Evolutionary conservation across 2,888 invertebrate genomes (phyloP), one percentile per base, ranked within the genome.

Genomic region (Drosophila falleni): DNA sequence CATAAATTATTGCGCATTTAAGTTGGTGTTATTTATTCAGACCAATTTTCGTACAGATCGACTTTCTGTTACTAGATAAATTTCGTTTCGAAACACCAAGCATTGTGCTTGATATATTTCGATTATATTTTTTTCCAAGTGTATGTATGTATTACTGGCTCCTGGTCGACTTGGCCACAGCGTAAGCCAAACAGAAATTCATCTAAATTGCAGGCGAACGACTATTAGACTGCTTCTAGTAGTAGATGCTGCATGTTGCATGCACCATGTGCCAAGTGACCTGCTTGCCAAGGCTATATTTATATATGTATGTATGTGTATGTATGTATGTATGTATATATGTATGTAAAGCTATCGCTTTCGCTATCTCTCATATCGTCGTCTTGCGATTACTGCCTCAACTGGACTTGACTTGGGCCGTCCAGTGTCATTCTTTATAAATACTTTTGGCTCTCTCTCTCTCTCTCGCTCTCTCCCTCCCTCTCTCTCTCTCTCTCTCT

Each of bases 171-270:
- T 50, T 62, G 49, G 29, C 41, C 44, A 15, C 15, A 23, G 33
- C 44, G 23, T 53, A 70, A 66, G 70, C 74, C 74, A 77, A 70
- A 74, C 54, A 74, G 54, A 79, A 79, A 79, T 74, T 70, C 77
- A 79, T 79, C 77, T 74, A 79, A 77, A 77, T 77, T 77, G 77
- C 75, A 78, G 59, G 74, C 70, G 47, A 76, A 77, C 74, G 70
- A 69, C 74, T 73, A 73, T 78, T 68, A 68, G 74, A 73, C 61
- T 46, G 51, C 60, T 55, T 15, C 44, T 41, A 2, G 4, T 29
- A 23, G 31, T 50, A 53, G 53, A 42, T 60, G 73, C 73, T 60
- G 42, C 55, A 31, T 31, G 42, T 42, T 31, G 23, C 35, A 16
- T 33, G 33, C 46, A 26, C 39, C 47, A 65, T 65, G 49, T 76